Base-by-base conservation (phyloP, 2,888 invertebrate genomes). In the Fissipunctia ypsillon region DNA sequence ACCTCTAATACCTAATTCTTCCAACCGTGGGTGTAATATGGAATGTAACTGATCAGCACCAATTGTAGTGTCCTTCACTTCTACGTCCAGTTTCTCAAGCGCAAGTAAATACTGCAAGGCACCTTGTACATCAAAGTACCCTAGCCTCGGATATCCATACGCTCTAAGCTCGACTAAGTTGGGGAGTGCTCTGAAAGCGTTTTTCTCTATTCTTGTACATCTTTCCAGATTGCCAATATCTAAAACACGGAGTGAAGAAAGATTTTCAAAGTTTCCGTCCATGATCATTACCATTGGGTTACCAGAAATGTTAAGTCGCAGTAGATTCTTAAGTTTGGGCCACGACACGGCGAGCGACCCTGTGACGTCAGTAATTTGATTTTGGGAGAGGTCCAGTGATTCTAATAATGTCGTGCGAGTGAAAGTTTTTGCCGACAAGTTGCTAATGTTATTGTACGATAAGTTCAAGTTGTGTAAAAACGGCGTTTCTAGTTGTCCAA, bases 101-200 rank as follows among this genome's bases (percentile, higher is more conserved):
- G 97, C 97, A 2, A 97, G 97, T 87, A 99, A 94, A 82, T 97
- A 96, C 84, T 97, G 97, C n/a, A 99, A 93, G 45, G 99, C 97
- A 0, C 98, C 98, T 88, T 98, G 97, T n/a, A 98, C 97, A 92
- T 99, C 99, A 79, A 98, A 96, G 89, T 98, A 98, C 1, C 98
- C 98, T 38, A 99, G 91, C 85, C 98, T 97, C 0, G 98, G 98
- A 89, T 97, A 98, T 65, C 97, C 97, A 88, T 97, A 98, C 0
- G 98, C 97, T 80, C 97, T 96, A 14, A 99, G 90, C 69, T 97
- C 96, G 0, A 97, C 96, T 69, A 99, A 93, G 91, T 98, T 98
- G 0, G 97, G 96, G 10, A 99, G 92, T 19, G 97, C 93, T 87
- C 97, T 97, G 85, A 99, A 98, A 0, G 98, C 98, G 85, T 97